Percentiles rank a stretch among this genome's conserved stretches.
These are phyloP conservation scores for Ornithoptera alexandrae DNA, from an alignment of 2,888 invertebrate species.

Conservation along the genomic window DNA sequence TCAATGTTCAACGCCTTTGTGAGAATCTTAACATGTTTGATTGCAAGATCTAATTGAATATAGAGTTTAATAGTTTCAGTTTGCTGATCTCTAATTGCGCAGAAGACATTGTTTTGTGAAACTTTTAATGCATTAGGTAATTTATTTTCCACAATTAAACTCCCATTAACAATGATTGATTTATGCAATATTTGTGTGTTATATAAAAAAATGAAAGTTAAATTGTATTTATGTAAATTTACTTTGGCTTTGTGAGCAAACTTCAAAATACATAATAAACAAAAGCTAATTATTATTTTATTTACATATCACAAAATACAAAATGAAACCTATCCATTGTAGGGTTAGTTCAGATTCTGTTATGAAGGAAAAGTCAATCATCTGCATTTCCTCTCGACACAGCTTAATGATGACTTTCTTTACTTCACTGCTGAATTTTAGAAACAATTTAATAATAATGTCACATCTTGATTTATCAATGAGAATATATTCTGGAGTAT, in stretches of 20 bases:
- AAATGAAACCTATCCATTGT: too few relatives aligned
- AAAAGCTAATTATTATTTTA: slow-evolving; percentile 75
- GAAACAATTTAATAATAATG: too few relatives aligned
- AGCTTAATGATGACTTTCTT: too few relatives aligned
- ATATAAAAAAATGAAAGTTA: slow-evolving; percentile 75
- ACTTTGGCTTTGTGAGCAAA: slow-evolving; percentile 79
- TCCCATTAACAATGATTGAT: slow-evolving; percentile 59
- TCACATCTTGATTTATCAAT: too few relatives aligned
- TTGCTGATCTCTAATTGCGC: slow-evolving; percentile 69
- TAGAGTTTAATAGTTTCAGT: slow-evolving; percentile 50
- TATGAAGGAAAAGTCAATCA: too few relatives aligned
- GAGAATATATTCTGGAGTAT: too few relatives aligned
- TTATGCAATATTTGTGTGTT: slow-evolving; percentile 73
- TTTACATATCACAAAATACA: slow-evolving; percentile 41
- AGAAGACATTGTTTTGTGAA: slow-evolving; percentile 52
- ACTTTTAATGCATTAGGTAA: slow-evolving; percentile 55
- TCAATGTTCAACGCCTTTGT: slow-evolving; percentile 70
- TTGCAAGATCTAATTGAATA: slow-evolving; percentile 53
- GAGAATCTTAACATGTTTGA: slow-evolving; percentile 52
- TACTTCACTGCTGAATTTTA: too few relatives aligned
- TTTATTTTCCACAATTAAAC: slow-evolving; percentile 57
- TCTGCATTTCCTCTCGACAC: too few relatives aligned
- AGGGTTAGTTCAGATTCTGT: neutral
- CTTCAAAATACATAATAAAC: slow-evolving; percentile 79
- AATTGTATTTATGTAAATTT: slow-evolving; percentile 80